A percentile compares a stretch with the other conserved stretches of the same genome.
phyloP scores from a whole-genome alignment of 92 coral and sea anemone genomes.

The Epizoanthus scotinus region DNA sequence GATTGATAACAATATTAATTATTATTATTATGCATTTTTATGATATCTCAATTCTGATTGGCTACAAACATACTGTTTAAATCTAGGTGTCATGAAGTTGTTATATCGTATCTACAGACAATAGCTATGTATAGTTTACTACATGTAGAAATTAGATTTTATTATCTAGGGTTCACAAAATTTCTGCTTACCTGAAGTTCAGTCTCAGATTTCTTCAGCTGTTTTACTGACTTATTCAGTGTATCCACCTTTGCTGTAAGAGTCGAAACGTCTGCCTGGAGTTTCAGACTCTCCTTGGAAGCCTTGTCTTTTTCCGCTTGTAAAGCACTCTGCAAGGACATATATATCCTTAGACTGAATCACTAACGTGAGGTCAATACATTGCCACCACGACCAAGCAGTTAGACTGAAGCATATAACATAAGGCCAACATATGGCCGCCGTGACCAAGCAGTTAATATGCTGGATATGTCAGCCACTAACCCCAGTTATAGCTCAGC shows the following conservation, averaged over 20 bases:
- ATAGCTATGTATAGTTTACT: too few species aligned
- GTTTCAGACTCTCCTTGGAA: conserved; percentile 63
- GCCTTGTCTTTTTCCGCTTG: conserved; percentile 76
- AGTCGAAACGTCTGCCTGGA: conserved; percentile 77
- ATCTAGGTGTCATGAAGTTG: too few species aligned
- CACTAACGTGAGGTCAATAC: too few species aligned
- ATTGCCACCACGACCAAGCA: too few species aligned
- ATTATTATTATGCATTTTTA: neutral
- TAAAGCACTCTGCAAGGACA: conserved; percentile 57
- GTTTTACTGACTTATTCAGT: conserved; percentile 71
- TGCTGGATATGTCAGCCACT: too few species aligned
- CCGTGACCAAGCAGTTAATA: too few species aligned
- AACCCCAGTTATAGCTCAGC: too few species aligned
- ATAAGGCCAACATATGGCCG: too few species aligned
- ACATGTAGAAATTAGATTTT: too few species aligned
- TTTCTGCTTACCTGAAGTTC: conserved; percentile 80
- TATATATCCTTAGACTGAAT: neutral
- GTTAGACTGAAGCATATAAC: too few species aligned
- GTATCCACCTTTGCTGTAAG: conserved; percentile 85
- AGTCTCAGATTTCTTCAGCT: conserved; percentile 76
- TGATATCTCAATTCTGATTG: neutral
- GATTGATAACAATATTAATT: neutral
- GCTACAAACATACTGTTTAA: too few species aligned
- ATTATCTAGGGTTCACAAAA: neutral
- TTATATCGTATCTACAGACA: too few species aligned